Evolutionary conservation across 2,797 vertebrate species (phyloP).

Genomic region (Xyrichtys novacula): DNA sequence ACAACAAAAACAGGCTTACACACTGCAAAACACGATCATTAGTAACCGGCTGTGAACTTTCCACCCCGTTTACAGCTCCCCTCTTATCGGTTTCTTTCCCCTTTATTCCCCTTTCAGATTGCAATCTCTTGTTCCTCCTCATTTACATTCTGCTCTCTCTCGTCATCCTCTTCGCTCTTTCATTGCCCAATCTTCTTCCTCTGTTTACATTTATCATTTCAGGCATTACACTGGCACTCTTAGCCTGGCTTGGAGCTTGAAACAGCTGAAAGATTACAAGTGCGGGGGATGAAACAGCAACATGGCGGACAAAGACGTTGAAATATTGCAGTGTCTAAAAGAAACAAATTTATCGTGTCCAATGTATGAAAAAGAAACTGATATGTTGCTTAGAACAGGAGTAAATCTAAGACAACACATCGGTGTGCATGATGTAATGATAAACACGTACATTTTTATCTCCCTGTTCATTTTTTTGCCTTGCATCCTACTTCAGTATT

Average conservation of each 20-base stretch:
- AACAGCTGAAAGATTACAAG: constrained; percentile 49
- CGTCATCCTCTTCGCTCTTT: constrained; percentile 67
- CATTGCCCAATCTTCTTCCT: constrained; percentile 87
- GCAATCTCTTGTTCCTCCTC: constrained; percentile 35
- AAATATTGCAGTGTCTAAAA: constrained; percentile 34
- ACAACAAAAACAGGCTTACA: constrained; percentile 1
- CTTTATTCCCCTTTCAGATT: constrained; percentile 8
- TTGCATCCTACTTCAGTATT: constrained; percentile 18
- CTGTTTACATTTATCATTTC: constrained; percentile 86
- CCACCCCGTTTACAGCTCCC: constrained; percentile 31
- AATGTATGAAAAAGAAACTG: constrained; percentile 5
- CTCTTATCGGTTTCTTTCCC: constrained; percentile 33
- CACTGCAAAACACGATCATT: neutral
- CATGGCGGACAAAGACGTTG: constrained; percentile 17
- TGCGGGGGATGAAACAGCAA: constrained; percentile 37
- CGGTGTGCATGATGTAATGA: constrained; percentile 19
- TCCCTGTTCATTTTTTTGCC: neutral
- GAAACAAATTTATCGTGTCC: constrained; percentile 24
- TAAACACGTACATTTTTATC: constrained; percentile 1
- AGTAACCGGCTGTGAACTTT: constrained; percentile 38
- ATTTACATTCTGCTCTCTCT: constrained; percentile 66
- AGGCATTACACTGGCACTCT: constrained; percentile 81
- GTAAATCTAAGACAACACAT: constrained; percentile 13
- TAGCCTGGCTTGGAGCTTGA: constrained; percentile 58
- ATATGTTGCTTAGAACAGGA: constrained; percentile 20